Conservation (phyloP, 2,113 vertebrate species). For the Aix galericulata region DNA sequence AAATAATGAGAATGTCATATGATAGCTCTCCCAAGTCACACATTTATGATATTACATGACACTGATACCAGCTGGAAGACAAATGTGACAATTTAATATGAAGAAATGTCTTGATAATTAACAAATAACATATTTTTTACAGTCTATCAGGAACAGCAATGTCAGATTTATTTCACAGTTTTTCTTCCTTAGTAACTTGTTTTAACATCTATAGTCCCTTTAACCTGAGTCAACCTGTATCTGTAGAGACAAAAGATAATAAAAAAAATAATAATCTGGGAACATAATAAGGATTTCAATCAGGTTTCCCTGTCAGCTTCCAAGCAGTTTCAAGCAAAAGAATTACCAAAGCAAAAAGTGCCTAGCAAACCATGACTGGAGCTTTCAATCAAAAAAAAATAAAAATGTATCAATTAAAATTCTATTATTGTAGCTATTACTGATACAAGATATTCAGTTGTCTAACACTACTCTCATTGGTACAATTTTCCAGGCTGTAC, state of each 20-base stretch:
- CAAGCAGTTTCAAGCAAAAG: neutral
- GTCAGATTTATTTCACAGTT: slow-evolving; percentile 10
- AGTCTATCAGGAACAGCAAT: neutral
- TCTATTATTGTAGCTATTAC: neutral
- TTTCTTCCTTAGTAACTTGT: neutral
- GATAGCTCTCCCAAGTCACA: neutral
- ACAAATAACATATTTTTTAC: neutral
- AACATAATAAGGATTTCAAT: neutral
- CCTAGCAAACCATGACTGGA: neutral
- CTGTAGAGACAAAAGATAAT: neutral
- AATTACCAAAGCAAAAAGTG: neutral
- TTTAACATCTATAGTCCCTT: slow-evolving; percentile 6
- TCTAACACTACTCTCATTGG: neutral
- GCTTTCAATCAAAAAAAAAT: neutral
- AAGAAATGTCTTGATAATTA: slow-evolving; percentile 51
- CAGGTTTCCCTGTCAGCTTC: neutral
- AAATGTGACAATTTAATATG: slow-evolving; percentile 19
- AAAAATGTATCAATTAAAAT: neutral
- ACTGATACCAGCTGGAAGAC: neutral
- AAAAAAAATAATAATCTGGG: neutral
- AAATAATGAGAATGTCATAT: neutral
- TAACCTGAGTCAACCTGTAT: neutral
- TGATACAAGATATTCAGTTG: neutral
- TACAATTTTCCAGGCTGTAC: neutral
- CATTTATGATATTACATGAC: neutral